phyloP scores from a whole-genome alignment of 2,888 invertebrate genomes.

The Heliconius charithonia region DNA sequence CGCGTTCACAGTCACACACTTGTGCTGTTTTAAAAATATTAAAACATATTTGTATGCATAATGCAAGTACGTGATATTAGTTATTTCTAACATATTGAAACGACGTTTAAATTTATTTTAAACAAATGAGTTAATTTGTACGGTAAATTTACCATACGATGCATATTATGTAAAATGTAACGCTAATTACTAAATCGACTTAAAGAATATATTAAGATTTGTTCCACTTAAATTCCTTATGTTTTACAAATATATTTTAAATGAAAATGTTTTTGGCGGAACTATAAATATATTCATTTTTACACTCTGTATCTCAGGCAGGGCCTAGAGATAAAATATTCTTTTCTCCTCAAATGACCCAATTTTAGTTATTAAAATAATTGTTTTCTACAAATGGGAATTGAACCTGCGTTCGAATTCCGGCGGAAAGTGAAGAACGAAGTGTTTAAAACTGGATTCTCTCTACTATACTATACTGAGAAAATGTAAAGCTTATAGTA shows the following conservation, averaged over 20 bases:
- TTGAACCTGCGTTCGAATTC: no score
- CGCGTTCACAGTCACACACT: not conserved
- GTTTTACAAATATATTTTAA: not conserved
- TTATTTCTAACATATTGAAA: slow-evolving; percentile 13
- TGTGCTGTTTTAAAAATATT: not conserved
- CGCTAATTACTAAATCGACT: slow-evolving; percentile 36
- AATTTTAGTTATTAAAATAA: no score
- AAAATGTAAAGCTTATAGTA: no score
- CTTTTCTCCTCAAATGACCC: no score
- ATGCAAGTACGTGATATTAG: slow-evolving; percentile 23
- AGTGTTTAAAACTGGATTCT: no score
- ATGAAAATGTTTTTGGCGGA: not conserved
- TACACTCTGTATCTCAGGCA: no score
- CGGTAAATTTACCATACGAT: slow-evolving; percentile 20
- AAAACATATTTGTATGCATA: not conserved
- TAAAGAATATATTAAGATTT: slow-evolving; percentile 25
- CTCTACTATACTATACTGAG: no score
- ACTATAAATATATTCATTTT: not conserved
- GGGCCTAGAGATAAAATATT: no score
- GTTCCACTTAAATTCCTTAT: slow-evolving; percentile 9
- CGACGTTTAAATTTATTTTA: slow-evolving; percentile 15
- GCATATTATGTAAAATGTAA: slow-evolving; percentile 18
- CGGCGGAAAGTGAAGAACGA: no score
- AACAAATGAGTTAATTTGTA: slow-evolving; percentile 38
- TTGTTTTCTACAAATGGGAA: no score